Conservation (phyloP, 2,888 invertebrate genomes). For the Cyaniris semiargus region DNA sequence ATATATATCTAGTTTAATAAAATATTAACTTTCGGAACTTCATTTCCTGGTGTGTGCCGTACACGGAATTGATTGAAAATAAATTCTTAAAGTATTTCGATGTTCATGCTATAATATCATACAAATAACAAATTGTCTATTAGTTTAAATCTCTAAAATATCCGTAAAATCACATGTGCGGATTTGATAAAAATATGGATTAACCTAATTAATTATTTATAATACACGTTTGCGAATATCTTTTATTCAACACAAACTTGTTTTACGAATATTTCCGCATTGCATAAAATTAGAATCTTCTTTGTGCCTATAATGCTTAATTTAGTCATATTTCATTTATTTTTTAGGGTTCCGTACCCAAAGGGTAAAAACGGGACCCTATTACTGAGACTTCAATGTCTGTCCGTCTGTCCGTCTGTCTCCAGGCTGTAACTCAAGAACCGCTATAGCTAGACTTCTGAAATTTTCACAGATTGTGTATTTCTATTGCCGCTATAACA, state of each 20-base stretch:
- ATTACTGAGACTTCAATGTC: no score
- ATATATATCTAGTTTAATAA: not conserved
- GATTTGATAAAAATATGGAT: constrained; percentile 17
- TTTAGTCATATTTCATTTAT: not conserved
- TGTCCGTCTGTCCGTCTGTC: no score
- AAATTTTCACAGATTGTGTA: no score
- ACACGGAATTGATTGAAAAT: not conserved
- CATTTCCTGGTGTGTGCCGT: not conserved
- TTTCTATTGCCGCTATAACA: no score
- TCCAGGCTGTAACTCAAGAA: no score
- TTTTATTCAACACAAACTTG: constrained; percentile 18
- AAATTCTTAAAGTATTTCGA: not conserved
- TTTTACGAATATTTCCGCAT: constrained; percentile 10
- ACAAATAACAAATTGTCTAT: no score
- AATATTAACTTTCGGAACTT: not conserved
- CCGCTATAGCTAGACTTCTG: no score
- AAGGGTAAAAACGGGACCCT: no score
- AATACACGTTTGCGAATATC: constrained; percentile 16
- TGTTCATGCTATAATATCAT: not conserved
- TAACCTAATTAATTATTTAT: constrained; percentile 17
- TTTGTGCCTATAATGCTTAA: not conserved
- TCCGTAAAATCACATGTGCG: not conserved
- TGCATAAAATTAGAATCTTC: not conserved
- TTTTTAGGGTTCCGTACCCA: no score
- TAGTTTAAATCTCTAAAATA: not conserved